Evolutionary conservation across 2,888 invertebrate genomes (phyloP).

Genomic region (Cephus rjabovi): DNA sequence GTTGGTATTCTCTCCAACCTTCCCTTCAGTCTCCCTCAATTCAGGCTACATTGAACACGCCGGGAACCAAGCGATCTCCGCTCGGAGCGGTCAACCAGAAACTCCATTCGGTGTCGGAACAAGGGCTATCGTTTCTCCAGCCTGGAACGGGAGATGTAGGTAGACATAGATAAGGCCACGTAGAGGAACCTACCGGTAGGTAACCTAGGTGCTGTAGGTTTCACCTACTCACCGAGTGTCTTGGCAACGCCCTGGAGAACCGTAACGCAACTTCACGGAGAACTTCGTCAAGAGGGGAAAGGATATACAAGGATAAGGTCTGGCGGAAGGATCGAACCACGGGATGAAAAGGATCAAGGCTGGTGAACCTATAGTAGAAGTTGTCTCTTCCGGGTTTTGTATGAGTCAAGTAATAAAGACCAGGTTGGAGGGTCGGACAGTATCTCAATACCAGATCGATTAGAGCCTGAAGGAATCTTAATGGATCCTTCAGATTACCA

Average conservation of each 20-base stretch:
- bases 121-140: slow-evolving; percentile 33
- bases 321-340: neutral
- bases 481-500: slow-evolving; percentile 48
- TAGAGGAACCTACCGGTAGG: neutral
- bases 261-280: neutral
- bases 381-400: neutral
- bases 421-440: slow-evolving; percentile 31
- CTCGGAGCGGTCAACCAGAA: slow-evolving; percentile 40
- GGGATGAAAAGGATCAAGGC: neutral
- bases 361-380: neutral
- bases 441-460: slow-evolving; percentile 47
- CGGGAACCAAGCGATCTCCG: slow-evolving; percentile 29
- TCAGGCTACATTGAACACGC: slow-evolving; percentile 44
- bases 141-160: neutral
- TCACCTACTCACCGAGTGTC: neutral
- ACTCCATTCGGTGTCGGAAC: slow-evolving; percentile 44
- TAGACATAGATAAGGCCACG: neutral
- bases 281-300: too few relatives aligned
- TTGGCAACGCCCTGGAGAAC: neutral
- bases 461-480: slow-evolving; percentile 49
- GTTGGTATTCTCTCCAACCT: slow-evolving; percentile 10
- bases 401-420: neutral
- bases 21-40: slow-evolving; percentile 26
- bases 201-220: neutral
- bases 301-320: neutral